phyloP scores from a whole-genome alignment of 2,113 vertebrate species.

The Triplophysa rosa region DNA sequence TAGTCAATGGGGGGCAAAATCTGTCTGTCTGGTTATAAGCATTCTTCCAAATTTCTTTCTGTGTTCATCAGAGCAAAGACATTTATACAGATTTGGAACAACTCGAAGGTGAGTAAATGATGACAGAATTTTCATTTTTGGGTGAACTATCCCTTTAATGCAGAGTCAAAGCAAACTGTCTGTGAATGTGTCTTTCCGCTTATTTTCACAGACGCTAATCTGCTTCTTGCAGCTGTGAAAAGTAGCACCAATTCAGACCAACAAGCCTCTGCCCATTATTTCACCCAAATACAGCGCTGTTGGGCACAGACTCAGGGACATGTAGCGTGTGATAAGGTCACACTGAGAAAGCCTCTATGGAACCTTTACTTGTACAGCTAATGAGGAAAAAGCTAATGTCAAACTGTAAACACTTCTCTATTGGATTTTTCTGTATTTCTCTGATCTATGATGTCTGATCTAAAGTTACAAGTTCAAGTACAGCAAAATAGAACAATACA shows the following conservation, averaged over 20 bases:
- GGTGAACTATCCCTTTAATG: too few relatives aligned
- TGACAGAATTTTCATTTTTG: too few relatives aligned
- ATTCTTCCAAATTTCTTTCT: too few relatives aligned
- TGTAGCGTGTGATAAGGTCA: slow-evolving; percentile 24
- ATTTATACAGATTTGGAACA: too few relatives aligned
- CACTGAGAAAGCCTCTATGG: neutral
- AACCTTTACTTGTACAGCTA: neutral
- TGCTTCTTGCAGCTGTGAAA: slow-evolving; percentile 44
- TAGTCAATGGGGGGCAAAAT: too few relatives aligned
- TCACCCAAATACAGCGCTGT: neutral
- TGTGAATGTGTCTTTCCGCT: neutral
- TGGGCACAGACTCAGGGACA: neutral
- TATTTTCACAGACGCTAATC: slow-evolving; percentile 45
- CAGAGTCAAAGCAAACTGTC: neutral
- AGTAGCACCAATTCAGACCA: neutral
- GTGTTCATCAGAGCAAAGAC: too few relatives aligned
- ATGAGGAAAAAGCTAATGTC: neutral
- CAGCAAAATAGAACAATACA: neutral
- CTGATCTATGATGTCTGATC: neutral
- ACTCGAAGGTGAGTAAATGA: too few relatives aligned
- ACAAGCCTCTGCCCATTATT: neutral
- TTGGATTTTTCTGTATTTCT: too few relatives aligned
- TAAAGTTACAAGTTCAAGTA: neutral
- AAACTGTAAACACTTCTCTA: neutral
- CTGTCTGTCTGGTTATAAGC: too few relatives aligned